These are phyloP conservation scores for Mormoops blainvillei DNA, from an alignment of 2,113 vertebrate species.

Conservation along the genomic window DNA sequence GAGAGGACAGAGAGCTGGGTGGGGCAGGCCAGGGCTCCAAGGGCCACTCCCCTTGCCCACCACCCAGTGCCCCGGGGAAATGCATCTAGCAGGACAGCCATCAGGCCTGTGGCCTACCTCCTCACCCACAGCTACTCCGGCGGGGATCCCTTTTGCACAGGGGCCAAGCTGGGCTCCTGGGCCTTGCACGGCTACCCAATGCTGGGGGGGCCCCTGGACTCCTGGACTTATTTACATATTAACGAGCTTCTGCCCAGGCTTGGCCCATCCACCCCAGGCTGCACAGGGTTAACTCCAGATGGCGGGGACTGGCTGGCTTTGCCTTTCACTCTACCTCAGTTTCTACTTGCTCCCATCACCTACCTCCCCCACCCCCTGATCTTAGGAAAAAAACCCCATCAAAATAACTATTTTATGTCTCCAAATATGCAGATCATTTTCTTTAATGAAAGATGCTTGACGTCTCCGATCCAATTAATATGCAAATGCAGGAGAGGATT, in stretches of 20 bases:
- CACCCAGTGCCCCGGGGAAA: background rate
- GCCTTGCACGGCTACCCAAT: no score
- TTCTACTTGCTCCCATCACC: conserved; percentile 96
- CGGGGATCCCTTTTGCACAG: background rate
- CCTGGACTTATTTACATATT: conserved; percentile 63
- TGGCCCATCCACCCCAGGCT: conserved; percentile 65
- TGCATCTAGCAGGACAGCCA: background rate
- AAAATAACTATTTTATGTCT: conserved; percentile 99
- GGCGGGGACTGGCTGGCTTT: conserved; percentile 69
- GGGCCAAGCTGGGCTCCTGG: background rate
- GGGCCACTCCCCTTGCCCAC: background rate
- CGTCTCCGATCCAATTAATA: conserved; percentile 99
- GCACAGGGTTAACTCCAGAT: conserved; percentile 80
- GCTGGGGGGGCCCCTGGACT: background rate
- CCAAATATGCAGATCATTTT: conserved; percentile 99
- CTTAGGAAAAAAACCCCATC: conserved; percentile 89
- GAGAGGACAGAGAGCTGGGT: background rate
- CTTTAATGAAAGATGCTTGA: conserved; percentile 99
- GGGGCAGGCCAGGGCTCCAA: background rate
- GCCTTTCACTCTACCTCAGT: conserved; percentile 89
- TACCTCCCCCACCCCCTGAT: conserved; percentile 89
- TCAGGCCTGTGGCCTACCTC: background rate
- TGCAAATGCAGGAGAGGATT: conserved; percentile 99
- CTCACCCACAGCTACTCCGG: background rate
- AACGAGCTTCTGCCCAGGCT: conserved; percentile 63